Percentiles rank a stretch among this genome's conserved stretches.
phyloP scores from a whole-genome alignment of 1,140 invertebrate species.

The Globodera rostochiensis region DNA sequence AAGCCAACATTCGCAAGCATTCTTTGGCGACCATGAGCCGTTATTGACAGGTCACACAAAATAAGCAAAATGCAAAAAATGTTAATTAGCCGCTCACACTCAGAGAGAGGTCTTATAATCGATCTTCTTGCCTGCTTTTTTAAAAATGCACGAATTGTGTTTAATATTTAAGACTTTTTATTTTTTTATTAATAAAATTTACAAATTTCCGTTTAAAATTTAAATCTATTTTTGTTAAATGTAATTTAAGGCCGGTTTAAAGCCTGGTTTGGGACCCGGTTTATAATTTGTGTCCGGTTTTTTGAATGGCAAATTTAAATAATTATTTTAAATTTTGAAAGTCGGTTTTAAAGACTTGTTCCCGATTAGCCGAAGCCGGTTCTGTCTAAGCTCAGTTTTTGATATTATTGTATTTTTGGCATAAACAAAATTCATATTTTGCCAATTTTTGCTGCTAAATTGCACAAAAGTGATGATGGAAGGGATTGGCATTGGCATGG shows the following conservation, averaged over 20 bases:
- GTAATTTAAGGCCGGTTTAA: too few species aligned
- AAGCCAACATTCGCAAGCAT: constrained; percentile 52
- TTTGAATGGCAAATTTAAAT: too few species aligned
- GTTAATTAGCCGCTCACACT: not conserved
- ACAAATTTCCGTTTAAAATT: not conserved
- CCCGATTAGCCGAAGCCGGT: too few species aligned
- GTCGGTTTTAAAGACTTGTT: too few species aligned
- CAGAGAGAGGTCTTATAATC: not conserved
- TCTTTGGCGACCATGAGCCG: constrained; percentile 65
- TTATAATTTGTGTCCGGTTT: too few species aligned
- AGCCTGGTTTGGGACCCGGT: too few species aligned
- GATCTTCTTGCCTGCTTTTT: too few species aligned
- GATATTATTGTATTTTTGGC: too few species aligned
- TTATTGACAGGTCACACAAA: constrained; percentile 51
- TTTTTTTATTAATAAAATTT: not conserved
- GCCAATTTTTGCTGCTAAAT: not conserved
- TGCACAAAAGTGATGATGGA: not conserved
- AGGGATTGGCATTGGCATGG: not conserved
- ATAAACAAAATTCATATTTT: too few species aligned
- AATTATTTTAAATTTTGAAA: too few species aligned
- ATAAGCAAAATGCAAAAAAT: not conserved
- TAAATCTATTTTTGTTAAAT: not conserved
- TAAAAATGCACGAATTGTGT: too few species aligned
- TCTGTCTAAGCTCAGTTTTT: too few species aligned
- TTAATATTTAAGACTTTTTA: not conserved